These are phyloP conservation scores for Bergia sp. DNA, from an alignment of 92 coral and sea anemone species.

Conservation along the genomic window DNA sequence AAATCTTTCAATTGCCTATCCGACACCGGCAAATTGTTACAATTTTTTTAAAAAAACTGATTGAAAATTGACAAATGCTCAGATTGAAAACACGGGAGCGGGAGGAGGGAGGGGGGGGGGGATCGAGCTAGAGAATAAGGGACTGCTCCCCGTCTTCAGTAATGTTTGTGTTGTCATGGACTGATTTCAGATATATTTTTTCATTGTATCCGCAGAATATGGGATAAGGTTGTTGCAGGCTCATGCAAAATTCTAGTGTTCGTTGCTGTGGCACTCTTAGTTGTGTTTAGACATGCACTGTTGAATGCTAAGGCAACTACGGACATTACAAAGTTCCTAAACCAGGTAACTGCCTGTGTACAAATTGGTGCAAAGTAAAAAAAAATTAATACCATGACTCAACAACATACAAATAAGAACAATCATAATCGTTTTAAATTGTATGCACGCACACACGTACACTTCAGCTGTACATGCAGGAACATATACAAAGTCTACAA, in stretches of 20 bases:
- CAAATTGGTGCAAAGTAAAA: not conserved
- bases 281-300: constrained; percentile 73
- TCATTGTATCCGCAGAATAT: constrained; percentile 58
- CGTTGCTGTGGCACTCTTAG: constrained; percentile 87
- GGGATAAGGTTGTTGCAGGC: constrained; percentile 96
- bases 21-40: too few species aligned
- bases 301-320: constrained; percentile 65
- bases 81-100: too few species aligned
- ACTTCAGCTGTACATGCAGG: too few species aligned
- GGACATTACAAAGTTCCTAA: constrained; percentile 54
- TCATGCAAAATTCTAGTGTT: constrained; percentile 88
- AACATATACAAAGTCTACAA: too few species aligned
- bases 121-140: too few species aligned
- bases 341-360: constrained; percentile 56
- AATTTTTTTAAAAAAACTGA: too few species aligned
- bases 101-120: too few species aligned
- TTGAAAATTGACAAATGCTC: too few species aligned
- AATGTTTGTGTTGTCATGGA: not conserved
- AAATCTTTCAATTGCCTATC: too few species aligned
- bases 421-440: not conserved
- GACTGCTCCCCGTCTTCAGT: not conserved
- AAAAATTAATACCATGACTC: not conserved
- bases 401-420: too few species aligned
- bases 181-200: not conserved
- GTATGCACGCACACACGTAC: not conserved